These are phyloP conservation scores for Podilymbus podiceps DNA, from an alignment of 2,113 vertebrate genomes.

Conservation along the genomic window DNA sequence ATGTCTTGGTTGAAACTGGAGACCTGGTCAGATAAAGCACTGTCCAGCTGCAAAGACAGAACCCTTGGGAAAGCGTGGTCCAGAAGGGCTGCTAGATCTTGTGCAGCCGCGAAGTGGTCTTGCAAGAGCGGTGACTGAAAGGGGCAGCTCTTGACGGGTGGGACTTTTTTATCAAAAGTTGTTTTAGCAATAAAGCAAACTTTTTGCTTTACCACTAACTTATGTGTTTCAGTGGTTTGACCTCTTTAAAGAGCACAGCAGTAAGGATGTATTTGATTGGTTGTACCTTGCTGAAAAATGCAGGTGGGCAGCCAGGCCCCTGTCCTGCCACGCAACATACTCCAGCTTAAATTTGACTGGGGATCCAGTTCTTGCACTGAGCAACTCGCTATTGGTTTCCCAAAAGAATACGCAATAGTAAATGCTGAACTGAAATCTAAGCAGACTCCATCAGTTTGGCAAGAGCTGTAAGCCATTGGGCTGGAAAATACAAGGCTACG, in stretches of 20 bases:
- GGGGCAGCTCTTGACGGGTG: background rate
- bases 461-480: background rate
- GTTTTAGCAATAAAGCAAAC: background rate
- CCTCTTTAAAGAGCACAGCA: background rate
- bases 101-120: background rate
- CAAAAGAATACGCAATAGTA: background rate
- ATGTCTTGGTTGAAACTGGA: background rate
- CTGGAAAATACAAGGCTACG: background rate
- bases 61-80: rapidly evolving
- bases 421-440: background rate
- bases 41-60: background rate
- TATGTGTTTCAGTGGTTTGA: background rate
- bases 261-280: background rate
- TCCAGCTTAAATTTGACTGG: background rate
- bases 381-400: background rate
- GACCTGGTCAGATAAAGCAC: background rate
- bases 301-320: background rate
- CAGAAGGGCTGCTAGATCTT: background rate
- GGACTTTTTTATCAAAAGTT: background rate
- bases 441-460: background rate
- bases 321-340: background rate
- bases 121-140: background rate
- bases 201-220: background rate
- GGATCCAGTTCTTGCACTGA: background rate
- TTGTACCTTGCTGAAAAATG: background rate